Percentiles rank a stretch among this genome's conserved stretches.
These are phyloP conservation scores for Hyperopisus bebe DNA, from an alignment of 2,113 vertebrate genomes.

Conservation along the genomic window DNA sequence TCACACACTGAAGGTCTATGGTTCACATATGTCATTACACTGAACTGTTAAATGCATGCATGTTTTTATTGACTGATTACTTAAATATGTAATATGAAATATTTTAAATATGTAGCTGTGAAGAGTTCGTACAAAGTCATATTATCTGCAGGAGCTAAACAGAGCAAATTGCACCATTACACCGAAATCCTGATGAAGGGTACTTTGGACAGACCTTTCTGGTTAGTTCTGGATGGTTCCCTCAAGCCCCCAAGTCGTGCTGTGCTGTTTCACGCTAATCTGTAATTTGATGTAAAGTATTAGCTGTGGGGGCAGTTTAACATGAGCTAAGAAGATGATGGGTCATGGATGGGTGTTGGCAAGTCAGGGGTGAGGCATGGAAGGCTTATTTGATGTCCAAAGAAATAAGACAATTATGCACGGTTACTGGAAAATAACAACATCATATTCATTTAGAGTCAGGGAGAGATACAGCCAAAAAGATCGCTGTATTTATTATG, in stretches of 20 bases:
- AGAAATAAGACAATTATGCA: background rate
- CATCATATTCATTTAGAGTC: background rate
- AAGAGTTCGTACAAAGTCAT: background rate
- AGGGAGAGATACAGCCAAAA: background rate
- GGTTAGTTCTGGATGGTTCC: background rate
- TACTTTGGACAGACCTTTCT: background rate
- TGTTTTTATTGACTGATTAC: background rate
- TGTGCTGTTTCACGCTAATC: background rate
- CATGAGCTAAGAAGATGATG: background rate
- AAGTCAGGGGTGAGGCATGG: background rate
- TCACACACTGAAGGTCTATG: background rate
- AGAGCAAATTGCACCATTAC: background rate
- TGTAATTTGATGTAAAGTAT: background rate
- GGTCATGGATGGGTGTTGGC: background rate
- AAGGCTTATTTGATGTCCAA: background rate
- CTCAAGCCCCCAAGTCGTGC: background rate
- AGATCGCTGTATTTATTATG: background rate
- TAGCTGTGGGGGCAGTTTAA: background rate
- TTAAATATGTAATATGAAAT: background rate
- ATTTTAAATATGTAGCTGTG: background rate
- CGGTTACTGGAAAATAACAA: background rate
- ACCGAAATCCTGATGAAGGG: background rate
- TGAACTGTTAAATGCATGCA: background rate
- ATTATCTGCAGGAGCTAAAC: background rate
- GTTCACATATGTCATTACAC: background rate